These are phyloP conservation scores for Pseudochirops corinnae DNA, from an alignment of 2,797 vertebrate genomes.

Conservation along the genomic window DNA sequence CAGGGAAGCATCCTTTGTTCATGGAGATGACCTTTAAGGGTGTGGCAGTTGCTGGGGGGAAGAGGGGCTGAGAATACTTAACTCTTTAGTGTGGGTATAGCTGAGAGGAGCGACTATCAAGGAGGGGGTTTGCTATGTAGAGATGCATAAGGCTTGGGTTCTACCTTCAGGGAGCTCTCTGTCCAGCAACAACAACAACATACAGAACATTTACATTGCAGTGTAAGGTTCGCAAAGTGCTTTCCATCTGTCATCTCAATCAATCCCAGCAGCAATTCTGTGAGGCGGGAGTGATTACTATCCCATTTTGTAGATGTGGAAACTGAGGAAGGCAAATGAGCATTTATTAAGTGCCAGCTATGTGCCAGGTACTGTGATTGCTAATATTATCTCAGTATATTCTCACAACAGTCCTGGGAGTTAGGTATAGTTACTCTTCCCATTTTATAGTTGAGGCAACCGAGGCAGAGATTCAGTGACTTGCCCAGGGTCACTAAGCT, in stretches of 20 bases:
- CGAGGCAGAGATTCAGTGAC: neutral
- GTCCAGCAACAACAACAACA: slow-evolving; percentile 41
- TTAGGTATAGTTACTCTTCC: neutral
- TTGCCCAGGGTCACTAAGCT: neutral
- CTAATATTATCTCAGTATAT: neutral
- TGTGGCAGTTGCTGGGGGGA: neutral
- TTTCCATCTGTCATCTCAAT: neutral
- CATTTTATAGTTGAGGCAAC: neutral
- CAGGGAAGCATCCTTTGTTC: neutral
- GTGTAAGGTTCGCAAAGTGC: neutral
- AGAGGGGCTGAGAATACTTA: neutral
- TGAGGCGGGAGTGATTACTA: neutral
- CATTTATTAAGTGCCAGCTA: neutral
- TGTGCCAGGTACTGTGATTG: neutral
- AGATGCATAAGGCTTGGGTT: neutral
- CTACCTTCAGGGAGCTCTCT: slow-evolving; percentile 36
- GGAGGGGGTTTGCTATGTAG: neutral
- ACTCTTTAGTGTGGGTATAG: neutral
- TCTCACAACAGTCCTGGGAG: neutral
- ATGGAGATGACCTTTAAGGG: neutral
- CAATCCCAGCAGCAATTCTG: neutral
- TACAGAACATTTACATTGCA: slow-evolving; percentile 18
- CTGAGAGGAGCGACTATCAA: neutral
- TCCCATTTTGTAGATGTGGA: neutral
- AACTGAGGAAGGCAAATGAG: neutral